Evolutionary conservation across 2,113 vertebrate genomes (phyloP).

Genomic region (Alectura lathami): DNA sequence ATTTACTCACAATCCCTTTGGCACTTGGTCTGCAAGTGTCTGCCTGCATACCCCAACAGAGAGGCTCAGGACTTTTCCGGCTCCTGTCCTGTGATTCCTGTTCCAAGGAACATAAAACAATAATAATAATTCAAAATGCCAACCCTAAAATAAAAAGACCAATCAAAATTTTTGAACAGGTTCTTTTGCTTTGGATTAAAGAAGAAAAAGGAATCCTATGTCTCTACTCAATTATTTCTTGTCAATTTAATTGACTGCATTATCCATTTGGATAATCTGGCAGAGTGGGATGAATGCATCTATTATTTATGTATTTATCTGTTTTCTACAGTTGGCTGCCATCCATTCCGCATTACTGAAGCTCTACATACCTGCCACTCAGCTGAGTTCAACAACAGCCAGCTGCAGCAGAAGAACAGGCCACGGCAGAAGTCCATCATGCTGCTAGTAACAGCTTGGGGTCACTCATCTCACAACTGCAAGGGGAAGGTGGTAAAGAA

Average conservation of each 20-base stretch:
- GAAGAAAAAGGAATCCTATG: background rate
- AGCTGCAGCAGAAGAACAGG: background rate
- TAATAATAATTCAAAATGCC: background rate
- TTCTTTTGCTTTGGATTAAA: background rate
- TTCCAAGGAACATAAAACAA: background rate
- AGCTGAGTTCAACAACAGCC: background rate
- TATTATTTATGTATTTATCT: constrained; percentile 8
- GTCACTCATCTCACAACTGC: background rate
- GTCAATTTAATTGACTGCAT: background rate
- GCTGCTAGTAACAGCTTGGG: background rate
- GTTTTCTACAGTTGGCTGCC: background rate
- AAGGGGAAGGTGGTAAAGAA: background rate
- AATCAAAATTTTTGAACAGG: background rate
- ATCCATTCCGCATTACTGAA: background rate
- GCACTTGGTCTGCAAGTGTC: background rate
- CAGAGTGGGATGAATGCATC: background rate
- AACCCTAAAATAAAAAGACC: background rate
- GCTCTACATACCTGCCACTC: background rate
- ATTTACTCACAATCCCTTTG: constrained; percentile 25
- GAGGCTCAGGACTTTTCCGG: background rate
- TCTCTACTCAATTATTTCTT: constrained; percentile 15
- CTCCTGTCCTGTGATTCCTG: background rate
- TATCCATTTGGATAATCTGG: background rate
- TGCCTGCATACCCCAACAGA: background rate
- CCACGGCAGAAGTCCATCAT: background rate